A percentile compares a stretch with the other conserved stretches of the same genome.
Evolutionary conservation across 2,797 vertebrate species (phyloP).

Genomic region (Neosilurus hyrtlii): DNA sequence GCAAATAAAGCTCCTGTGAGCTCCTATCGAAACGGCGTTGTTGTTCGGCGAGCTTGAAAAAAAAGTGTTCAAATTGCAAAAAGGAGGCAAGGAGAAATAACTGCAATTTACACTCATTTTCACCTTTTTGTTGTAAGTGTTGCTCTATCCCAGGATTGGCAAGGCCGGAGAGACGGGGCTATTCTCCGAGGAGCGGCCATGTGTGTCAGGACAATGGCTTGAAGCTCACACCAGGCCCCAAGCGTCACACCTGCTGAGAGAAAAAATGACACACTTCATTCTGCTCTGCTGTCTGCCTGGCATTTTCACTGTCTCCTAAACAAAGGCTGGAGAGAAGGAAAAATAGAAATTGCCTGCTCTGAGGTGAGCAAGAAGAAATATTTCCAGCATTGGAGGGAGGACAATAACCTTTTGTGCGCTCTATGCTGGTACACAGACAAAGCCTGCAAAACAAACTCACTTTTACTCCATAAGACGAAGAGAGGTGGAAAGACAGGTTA

Average conservation of each 20-base stretch:
- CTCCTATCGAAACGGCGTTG: constrained; percentile 38
- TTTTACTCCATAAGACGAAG: constrained; percentile 20
- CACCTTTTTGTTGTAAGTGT: constrained; percentile 79
- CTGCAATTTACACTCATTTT: constrained; percentile 84
- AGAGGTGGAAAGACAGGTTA: constrained; percentile 6
- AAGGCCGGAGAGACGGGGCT: constrained; percentile 47
- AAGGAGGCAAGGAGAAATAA: constrained; percentile 71
- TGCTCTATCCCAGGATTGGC: constrained; percentile 58
- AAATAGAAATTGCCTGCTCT: constrained; percentile 55
- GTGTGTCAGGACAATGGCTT: constrained; percentile 74
- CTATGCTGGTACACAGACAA: constrained; percentile 53
- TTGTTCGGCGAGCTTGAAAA: constrained; percentile 59
- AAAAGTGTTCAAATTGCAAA: constrained; percentile 59
- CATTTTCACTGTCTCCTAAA: constrained; percentile 61
- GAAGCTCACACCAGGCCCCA: constrained; percentile 65
- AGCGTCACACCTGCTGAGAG: constrained; percentile 75
- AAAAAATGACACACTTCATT: constrained; percentile 81
- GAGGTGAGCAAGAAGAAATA: constrained; percentile 57
- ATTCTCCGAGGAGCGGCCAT: constrained; percentile 53
- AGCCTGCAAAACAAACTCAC: constrained; percentile 44
- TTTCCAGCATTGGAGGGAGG: constrained; percentile 55
- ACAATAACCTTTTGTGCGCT: constrained; percentile 63
- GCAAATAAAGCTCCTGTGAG: constrained; percentile 51
- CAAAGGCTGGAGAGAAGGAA: constrained; percentile 47
- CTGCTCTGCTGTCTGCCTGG: constrained; percentile 62